These are phyloP conservation scores for Drosophila setifemur DNA, from an alignment of 1,140 invertebrate species.

Conservation along the genomic window DNA sequence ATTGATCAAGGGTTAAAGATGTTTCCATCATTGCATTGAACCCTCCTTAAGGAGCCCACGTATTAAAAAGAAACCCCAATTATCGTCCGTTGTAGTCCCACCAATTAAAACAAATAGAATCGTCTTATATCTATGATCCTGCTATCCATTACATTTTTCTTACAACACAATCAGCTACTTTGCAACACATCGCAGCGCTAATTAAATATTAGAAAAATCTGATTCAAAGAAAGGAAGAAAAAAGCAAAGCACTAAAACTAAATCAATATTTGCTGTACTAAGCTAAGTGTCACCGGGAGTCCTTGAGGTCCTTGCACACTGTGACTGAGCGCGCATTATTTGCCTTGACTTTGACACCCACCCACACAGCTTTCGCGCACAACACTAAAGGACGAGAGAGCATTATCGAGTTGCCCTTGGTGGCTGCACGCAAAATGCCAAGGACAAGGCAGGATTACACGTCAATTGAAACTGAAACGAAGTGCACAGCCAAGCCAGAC, in stretches of 20 bases:
- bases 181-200: conserved; percentile 59
- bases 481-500: conserved; percentile 52
- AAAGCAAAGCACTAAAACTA: conserved; percentile 50
- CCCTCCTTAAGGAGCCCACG: too few species aligned
- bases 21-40: too few species aligned
- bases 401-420: conserved; percentile 63
- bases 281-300: conserved; percentile 44
- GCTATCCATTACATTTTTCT: background rate
- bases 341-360: conserved; percentile 76
- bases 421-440: conserved; percentile 67
- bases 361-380: conserved; percentile 18
- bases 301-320: conserved; percentile 56
- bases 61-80: too few species aligned
- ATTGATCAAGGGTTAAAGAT: too few species aligned
- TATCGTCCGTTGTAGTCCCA: too few species aligned
- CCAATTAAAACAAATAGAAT: too few species aligned
- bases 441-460: conserved; percentile 77
- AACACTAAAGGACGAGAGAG: conserved; percentile 2
- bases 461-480: conserved; percentile 64
- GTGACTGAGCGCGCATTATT: conserved; percentile 33
- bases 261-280: conserved; percentile 65
- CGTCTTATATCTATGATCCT: too few species aligned
- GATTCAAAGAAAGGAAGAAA: background rate
- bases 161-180: conserved; percentile 12
- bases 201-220: conserved; percentile 54